phyloP scores from a whole-genome alignment of 2,113 vertebrate genomes.

The Rhinoptilus africanus region DNA sequence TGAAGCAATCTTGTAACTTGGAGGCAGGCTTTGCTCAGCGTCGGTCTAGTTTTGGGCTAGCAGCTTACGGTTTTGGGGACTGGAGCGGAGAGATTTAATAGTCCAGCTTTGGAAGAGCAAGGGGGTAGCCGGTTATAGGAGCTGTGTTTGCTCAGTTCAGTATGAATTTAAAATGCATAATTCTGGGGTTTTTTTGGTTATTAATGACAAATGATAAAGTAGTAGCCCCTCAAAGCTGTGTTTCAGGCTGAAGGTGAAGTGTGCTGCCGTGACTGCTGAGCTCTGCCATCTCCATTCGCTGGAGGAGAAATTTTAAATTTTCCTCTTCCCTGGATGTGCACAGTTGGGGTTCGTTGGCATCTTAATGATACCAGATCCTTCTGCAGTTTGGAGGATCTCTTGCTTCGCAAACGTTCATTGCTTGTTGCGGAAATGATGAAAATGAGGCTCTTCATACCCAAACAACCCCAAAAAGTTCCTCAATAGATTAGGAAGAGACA shows the following conservation, averaged over 20 bases:
- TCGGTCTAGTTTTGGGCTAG: neutral
- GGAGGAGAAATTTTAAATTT: neutral
- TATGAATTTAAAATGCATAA: neutral
- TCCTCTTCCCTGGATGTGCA: neutral
- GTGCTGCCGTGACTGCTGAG: neutral
- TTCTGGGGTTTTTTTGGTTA: neutral
- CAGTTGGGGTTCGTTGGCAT: neutral
- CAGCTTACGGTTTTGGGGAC: neutral
- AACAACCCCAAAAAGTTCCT: neutral
- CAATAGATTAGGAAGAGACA: neutral
- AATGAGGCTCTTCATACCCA: neutral
- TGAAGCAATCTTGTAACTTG: neutral
- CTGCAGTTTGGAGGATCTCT: neutral
- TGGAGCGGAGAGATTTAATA: neutral
- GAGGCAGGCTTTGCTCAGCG: neutral
- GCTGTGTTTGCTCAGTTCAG: neutral
- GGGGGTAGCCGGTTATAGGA: neutral
- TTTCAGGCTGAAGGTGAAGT: neutral
- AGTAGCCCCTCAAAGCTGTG: neutral
- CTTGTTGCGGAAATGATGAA: neutral
- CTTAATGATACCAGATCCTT: accelerated
- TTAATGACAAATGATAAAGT: neutral
- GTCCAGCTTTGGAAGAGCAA: neutral
- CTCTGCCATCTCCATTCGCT: neutral
- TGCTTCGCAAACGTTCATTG: accelerated